These are phyloP conservation scores for Brachionus plicatilis DNA, from an alignment of 1,140 invertebrate species.

Conservation along the genomic window DNA sequence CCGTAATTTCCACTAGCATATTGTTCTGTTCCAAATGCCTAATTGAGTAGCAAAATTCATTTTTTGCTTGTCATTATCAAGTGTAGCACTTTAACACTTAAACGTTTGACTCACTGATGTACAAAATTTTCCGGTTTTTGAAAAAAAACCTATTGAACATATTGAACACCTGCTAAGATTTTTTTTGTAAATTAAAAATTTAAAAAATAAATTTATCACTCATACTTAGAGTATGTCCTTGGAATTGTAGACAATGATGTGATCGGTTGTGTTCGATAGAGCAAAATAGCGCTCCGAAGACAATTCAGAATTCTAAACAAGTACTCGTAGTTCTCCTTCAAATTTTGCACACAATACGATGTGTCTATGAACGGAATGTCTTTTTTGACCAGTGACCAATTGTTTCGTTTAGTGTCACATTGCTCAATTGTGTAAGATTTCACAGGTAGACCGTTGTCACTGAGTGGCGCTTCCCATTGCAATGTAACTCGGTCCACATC, in stretches of 20 bases:
- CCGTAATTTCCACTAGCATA: no score
- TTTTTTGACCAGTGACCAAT: neutral
- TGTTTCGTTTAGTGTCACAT: constrained; percentile 77
- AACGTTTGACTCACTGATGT: no score
- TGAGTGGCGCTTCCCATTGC: constrained; percentile 56
- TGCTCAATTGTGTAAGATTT: constrained; percentile 83
- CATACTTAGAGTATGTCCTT: constrained; percentile 61
- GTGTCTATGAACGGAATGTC: constrained; percentile 66
- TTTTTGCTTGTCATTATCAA: no score
- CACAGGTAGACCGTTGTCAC: constrained; percentile 60
- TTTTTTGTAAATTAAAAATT: no score
- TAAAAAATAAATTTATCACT: no score
- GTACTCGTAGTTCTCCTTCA: constrained; percentile 80
- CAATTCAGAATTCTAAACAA: constrained; percentile 84
- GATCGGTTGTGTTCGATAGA: constrained; percentile 61
- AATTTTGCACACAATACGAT: constrained; percentile 78
- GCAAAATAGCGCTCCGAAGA: constrained; percentile 61
- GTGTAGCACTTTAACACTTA: no score
- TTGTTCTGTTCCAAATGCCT: no score
- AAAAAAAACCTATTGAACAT: no score
- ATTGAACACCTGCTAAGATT: no score
- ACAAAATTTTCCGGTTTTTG: no score
- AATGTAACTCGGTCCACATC: constrained; percentile 69
- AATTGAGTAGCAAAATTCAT: no score
- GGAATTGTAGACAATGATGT: constrained; percentile 68